phyloP scores from a whole-genome alignment of 1,140 invertebrate species.

The Aphelinus atriplicis region DNA sequence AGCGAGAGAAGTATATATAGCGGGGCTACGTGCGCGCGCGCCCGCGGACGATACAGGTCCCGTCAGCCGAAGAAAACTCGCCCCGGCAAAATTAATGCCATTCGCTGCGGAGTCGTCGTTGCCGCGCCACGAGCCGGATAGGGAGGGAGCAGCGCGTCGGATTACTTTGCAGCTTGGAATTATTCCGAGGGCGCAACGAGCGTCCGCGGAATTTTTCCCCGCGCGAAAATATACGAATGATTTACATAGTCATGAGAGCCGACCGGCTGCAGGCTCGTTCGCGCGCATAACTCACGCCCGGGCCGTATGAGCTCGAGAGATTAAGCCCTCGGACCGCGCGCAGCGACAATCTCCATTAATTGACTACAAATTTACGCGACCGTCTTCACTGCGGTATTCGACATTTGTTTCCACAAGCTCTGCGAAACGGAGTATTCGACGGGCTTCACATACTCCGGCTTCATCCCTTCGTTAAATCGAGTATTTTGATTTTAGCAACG shows the following conservation, averaged over 20 bases:
- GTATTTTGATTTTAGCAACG: no score
- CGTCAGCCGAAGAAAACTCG: not conserved
- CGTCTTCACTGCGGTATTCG: not conserved
- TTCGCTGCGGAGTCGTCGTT: not conserved
- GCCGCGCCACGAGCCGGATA: not conserved
- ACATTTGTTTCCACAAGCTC: conserved; percentile 2
- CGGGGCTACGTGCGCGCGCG: not conserved
- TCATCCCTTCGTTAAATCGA: no score
- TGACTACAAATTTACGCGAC: conserved; percentile 14
- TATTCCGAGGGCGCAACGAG: not conserved
- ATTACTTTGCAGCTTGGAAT: conserved; percentile 1
- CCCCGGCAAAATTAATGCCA: conserved; percentile 15
- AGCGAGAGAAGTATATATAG: not conserved
- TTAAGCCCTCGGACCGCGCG: conserved; percentile 13
- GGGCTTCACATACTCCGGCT: no score
- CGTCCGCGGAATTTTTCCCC: not conserved
- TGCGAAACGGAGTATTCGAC: no score
- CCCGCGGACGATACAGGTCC: not conserved
- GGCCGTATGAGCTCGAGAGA: not conserved
- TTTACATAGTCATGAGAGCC: conserved; percentile 36
- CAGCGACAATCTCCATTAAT: conserved; percentile 33
- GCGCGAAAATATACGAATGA: conserved; percentile 37
- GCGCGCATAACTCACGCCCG: conserved; percentile 23
- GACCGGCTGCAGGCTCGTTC: conserved; percentile 1
- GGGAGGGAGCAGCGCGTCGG: not conserved